Conservation (phyloP, 2,113 vertebrate genomes). For the Cyrtonyx montezumae region DNA sequence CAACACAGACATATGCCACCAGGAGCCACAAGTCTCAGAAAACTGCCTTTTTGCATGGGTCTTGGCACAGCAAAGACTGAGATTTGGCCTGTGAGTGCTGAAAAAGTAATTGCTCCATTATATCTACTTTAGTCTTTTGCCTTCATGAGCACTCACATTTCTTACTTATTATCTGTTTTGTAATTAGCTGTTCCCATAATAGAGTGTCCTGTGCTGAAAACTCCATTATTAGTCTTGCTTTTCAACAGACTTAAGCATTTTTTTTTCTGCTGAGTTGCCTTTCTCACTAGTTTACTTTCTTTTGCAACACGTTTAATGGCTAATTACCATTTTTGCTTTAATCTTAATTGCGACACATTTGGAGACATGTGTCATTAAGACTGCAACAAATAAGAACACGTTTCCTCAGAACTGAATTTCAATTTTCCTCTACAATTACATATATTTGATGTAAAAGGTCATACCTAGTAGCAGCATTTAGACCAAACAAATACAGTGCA, state of each 20-base stretch:
- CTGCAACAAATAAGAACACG: constrained; percentile 42
- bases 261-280: constrained; percentile 67
- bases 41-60: not conserved
- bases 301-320: constrained; percentile 67
- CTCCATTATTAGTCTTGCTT: constrained; percentile 58
- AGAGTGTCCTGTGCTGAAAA: constrained; percentile 53
- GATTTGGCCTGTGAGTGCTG: not conserved
- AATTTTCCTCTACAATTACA: constrained; percentile 25
- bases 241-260: constrained; percentile 56
- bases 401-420: constrained; percentile 49
- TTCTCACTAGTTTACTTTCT: constrained; percentile 56
- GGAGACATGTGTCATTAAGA: constrained; percentile 54
- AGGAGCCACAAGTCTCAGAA: not conserved
- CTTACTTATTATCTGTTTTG: constrained; percentile 62
- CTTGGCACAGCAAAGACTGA: not conserved
- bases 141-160: constrained; percentile 50
- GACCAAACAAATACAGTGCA: not conserved
- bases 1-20: not conserved
- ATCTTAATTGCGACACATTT: constrained; percentile 71
- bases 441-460: constrained; percentile 44
- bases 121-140: constrained; percentile 11
- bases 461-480: not conserved
- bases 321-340: constrained; percentile 70
- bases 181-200: constrained; percentile 69
- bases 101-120: constrained; percentile 67